Base-by-base conservation (phyloP, 2,797 vertebrate genomes). In the Prunella strophiata region DNA sequence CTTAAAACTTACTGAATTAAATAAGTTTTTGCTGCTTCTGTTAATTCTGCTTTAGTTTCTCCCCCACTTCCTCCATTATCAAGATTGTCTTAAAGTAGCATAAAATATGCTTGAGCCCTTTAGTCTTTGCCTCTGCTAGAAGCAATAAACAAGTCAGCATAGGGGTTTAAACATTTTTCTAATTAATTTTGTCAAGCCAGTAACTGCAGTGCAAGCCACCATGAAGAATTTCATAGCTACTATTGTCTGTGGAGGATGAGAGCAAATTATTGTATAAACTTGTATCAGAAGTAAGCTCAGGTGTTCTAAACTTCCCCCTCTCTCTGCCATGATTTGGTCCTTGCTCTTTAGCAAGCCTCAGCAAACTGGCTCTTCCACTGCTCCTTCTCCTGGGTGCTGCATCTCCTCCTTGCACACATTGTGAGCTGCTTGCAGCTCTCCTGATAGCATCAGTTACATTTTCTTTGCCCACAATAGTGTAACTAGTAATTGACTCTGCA, bases 371-470 rank as follows among this genome's bases (percentile, higher is more conserved):
- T 84, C 34, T 81, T 66, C 76, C 85, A 29, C 40, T 66, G 67
- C 59, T 94, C 30, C 55, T 62, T 78, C 20, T 83, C 70, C 58
- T 26, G 30, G 61, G 12, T 59, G 62, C 70, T 90, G 67, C 23
- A n/a, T 86, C 63, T 88, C 68, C 34, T 62, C 7, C 55, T 74
- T 73, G 47, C 25, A 32, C 4, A 4, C 23, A 22, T 9, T 65
- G 61, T 3, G 18, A 92, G 73, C 73, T 86, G 51, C 58, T 86
- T 45, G 40, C 47, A 95, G 77, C 66, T 80, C 26, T 93, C 58
- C 75, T 86, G 87, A 80, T 88, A 73, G 82, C 79, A 91, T 95
- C 91, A 36, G 54, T 66, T 92, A 42, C 67, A 80, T 75, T 86
- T 93, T 81, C 55, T 94, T 73, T 93, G 76, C 70, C 76, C 76